phyloP scores from a whole-genome alignment of 2,888 invertebrate genomes.

The Drosophila koepferae region DNA sequence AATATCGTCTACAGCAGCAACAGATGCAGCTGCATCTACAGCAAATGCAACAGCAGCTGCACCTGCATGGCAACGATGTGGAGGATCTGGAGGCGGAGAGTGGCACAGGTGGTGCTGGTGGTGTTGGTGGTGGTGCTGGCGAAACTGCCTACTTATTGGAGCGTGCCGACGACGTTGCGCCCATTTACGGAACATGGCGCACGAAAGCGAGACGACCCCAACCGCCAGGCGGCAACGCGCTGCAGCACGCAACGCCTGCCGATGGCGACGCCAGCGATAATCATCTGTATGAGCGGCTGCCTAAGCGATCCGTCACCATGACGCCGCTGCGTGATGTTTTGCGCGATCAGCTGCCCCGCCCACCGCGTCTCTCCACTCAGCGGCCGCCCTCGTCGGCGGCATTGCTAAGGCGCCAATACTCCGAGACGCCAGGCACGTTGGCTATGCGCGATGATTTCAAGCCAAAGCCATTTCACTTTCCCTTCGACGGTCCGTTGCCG shows the following conservation, averaged over 20 bases:
- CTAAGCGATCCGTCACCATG: constrained; percentile 81
- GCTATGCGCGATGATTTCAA: constrained; percentile 68
- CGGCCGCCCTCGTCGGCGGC: constrained; percentile 68
- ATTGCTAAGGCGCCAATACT: constrained; percentile 71
- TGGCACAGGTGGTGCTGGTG: constrained; percentile 9
- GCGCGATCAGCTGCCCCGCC: constrained; percentile 80
- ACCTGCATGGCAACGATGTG: constrained; percentile 63
- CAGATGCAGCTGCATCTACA: constrained; percentile 70
- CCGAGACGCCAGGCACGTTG: constrained; percentile 63
- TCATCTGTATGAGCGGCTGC: constrained; percentile 81
- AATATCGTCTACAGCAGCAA: constrained; percentile 68
- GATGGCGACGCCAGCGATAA: constrained; percentile 47
- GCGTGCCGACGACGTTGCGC: constrained; percentile 78
- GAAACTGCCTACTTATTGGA: constrained; percentile 83
- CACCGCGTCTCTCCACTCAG: constrained; percentile 78
- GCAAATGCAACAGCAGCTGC: constrained; percentile 66
- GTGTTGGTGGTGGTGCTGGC: constrained; percentile 46
- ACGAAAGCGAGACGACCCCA: constrained; percentile 84
- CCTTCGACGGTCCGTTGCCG: constrained; percentile 82
- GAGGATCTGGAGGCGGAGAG: constrained; percentile 24
- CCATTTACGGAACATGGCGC: constrained; percentile 83
- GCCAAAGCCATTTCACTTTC: constrained; percentile 84
- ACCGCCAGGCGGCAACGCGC: constrained; percentile 42
- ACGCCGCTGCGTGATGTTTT: constrained; percentile 75
- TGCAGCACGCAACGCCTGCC: constrained; percentile 62